These are phyloP conservation scores for Mirounga angustirostris DNA, from an alignment of 2,113 vertebrate species.

Conservation along the genomic window DNA sequence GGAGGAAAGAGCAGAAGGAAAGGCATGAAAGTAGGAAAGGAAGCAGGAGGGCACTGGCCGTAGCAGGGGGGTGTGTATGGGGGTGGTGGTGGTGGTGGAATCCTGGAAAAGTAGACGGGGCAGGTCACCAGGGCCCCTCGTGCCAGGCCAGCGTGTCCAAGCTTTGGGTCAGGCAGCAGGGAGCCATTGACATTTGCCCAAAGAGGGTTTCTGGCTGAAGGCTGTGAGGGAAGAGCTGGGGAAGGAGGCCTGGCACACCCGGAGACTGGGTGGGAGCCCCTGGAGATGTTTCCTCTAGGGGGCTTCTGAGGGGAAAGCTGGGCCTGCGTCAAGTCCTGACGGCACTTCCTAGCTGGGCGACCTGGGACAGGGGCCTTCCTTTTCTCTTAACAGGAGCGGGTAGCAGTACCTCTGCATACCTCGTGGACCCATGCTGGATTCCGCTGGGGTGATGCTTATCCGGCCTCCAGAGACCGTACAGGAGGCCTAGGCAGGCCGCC, in stretches of 20 bases:
- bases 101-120: neutral
- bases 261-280: neutral
- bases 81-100: fast-evolving
- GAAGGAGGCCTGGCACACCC: neutral
- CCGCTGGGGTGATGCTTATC: neutral
- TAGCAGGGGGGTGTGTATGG: fast-evolving
- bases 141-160: too few species aligned
- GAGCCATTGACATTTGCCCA: neutral
- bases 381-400: neutral
- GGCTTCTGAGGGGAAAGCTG: neutral
- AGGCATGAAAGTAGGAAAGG: neutral
- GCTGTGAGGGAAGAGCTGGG: neutral
- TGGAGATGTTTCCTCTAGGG: neutral
- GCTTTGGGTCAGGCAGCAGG: neutral
- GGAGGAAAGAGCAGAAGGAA: neutral
- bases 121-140: fast-evolving
- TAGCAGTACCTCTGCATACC: neutral
- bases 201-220: neutral
- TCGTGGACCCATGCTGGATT: fast-evolving
- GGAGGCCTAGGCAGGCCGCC: too few species aligned
- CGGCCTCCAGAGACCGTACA: neutral
- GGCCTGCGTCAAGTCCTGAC: neutral
- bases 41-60: too few species aligned
- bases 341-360: neutral
- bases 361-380: neutral